Evolutionary conservation across 2,797 vertebrate species (phyloP).

Genomic region (Tauraco hartlaubi): DNA sequence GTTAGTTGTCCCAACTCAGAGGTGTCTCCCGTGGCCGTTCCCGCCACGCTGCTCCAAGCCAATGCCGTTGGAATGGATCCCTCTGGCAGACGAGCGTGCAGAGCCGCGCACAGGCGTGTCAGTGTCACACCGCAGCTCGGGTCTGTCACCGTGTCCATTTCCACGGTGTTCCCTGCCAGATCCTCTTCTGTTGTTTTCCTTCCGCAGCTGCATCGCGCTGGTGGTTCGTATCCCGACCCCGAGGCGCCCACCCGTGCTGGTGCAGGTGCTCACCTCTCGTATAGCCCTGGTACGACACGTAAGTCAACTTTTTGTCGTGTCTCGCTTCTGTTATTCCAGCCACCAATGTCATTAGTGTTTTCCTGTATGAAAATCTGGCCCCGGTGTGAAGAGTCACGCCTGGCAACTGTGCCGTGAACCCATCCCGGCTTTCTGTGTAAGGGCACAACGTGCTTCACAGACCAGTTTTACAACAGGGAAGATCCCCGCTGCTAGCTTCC

Average conservation of each 20-base stretch:
- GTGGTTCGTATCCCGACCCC: neutral
- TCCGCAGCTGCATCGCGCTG: no score
- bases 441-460: neutral
- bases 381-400: rapidly evolving
- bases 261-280: neutral
- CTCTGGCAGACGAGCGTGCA: no score
- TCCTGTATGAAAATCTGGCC: neutral
- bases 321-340: neutral
- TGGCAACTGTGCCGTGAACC: neutral
- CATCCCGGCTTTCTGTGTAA: neutral
- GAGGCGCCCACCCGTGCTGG: no score
- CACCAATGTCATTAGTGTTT: neutral
- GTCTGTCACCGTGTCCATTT: rapidly evolving
- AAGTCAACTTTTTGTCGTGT: neutral
- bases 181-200: neutral
- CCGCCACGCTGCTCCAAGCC: no score
- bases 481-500: neutral
- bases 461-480: neutral
- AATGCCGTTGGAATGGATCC: no score
- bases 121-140: rapidly evolving
- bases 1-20: no score
- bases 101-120: no score
- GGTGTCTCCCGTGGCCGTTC: no score
- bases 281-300: neutral
- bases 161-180: no score